phyloP scores from a whole-genome alignment of 2,797 vertebrate genomes.

The Rhynchonycteris naso region DNA sequence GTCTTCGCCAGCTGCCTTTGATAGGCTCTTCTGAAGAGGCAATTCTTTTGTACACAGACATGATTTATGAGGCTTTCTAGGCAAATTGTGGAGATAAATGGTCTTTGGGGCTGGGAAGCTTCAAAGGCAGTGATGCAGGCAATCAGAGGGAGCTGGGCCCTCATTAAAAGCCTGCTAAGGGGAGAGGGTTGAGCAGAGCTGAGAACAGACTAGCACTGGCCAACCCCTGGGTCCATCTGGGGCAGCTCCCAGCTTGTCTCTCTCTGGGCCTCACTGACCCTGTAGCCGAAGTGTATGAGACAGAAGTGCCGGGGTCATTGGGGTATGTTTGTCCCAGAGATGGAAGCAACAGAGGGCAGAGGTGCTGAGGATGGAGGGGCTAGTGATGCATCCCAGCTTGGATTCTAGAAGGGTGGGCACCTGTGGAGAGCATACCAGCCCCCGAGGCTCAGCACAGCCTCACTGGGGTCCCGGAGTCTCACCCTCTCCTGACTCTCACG shows the following conservation, averaged over 20 bases:
- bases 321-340: background rate
- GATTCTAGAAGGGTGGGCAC: background rate
- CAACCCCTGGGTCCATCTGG: fast-evolving
- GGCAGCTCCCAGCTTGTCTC: background rate
- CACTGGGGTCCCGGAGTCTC: background rate
- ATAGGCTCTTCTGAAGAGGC: conserved; percentile 63
- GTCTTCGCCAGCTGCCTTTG: conserved; percentile 44
- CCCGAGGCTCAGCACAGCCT: background rate
- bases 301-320: background rate
- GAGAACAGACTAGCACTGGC: background rate
- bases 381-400: fast-evolving
- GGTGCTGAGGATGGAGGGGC: too few species aligned
- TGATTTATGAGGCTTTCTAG: conserved; percentile 61
- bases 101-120: conserved; percentile 37
- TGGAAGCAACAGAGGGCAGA: background rate
- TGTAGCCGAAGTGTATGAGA: background rate
- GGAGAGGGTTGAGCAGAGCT: background rate
- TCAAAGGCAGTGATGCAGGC: conserved; percentile 57
- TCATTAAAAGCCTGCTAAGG: background rate
- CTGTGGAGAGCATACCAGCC: fast-evolving
- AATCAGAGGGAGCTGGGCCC: background rate
- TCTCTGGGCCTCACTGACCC: background rate
- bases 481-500: background rate
- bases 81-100: conserved; percentile 58
- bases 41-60: conserved; percentile 57